These are phyloP conservation scores for Oenanthe melanoleuca DNA, from an alignment of 2,113 vertebrate genomes.

Conservation along the genomic window DNA sequence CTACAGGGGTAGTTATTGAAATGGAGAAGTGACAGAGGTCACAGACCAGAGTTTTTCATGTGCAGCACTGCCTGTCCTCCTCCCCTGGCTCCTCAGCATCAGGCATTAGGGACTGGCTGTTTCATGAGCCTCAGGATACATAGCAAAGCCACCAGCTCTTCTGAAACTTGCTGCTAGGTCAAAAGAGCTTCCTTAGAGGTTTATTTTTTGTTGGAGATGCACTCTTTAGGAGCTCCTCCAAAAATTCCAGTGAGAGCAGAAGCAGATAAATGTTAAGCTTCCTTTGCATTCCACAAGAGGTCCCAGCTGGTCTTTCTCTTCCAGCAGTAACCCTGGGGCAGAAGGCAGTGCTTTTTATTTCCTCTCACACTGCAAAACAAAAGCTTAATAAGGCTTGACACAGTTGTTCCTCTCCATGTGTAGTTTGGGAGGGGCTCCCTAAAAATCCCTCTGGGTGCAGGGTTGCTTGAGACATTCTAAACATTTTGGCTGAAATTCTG, in stretches of 20 bases:
- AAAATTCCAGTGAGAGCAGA: not conserved
- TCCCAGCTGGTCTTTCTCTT: slow-evolving; percentile 63
- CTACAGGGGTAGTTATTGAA: not conserved
- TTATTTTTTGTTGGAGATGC: not conserved
- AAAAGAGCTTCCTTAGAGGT: not conserved
- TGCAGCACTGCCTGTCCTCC: not conserved
- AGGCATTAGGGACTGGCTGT: not conserved
- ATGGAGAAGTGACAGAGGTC: not conserved
- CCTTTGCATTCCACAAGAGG: slow-evolving; percentile 63
- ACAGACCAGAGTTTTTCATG: not conserved
- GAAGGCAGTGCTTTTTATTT: slow-evolving; percentile 40
- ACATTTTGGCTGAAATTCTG: not conserved
- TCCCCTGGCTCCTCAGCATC: not conserved
- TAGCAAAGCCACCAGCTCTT: not conserved
- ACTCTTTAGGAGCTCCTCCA: not conserved
- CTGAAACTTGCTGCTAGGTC: not conserved
- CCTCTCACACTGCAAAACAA: not conserved
- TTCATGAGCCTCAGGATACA: not conserved
- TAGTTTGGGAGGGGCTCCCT: not conserved
- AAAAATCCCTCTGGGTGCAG: not conserved
- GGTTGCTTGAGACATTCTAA: not conserved
- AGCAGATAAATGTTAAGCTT: slow-evolving; percentile 51
- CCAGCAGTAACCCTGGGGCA: slow-evolving; percentile 33
- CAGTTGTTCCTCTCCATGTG: not conserved
- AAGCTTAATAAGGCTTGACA: not conserved